phyloP scores from a whole-genome alignment of 2,888 invertebrate genomes.

The Ennomos erosarius region DNA sequence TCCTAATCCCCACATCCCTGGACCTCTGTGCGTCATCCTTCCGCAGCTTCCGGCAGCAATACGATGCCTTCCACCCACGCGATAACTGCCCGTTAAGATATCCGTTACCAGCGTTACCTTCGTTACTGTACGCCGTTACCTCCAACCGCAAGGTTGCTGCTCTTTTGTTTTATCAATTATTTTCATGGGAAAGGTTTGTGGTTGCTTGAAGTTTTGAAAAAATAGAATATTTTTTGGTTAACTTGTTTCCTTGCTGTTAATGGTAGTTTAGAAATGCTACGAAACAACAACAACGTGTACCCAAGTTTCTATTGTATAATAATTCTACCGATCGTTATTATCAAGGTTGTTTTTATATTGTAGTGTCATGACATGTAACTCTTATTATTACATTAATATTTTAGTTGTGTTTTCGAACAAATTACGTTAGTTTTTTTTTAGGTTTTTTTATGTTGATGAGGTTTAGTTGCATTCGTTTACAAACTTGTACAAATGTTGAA shows the following conservation, averaged over 20 bases:
- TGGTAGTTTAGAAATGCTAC: too few species aligned
- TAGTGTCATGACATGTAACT: too few species aligned
- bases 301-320: background rate
- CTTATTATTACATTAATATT: too few species aligned
- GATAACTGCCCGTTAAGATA: conserved; percentile 13
- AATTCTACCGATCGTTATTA: conserved; percentile 8
- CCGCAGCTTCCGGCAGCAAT: conserved; percentile 6
- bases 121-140: too few species aligned
- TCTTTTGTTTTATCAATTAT: conserved; percentile 19
- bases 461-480: background rate
- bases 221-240: conserved; percentile 5
- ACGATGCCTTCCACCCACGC: conserved; percentile 7
- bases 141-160: background rate
- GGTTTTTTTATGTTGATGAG: too few species aligned
- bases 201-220: conserved; percentile 3
- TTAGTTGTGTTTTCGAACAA: too few species aligned
- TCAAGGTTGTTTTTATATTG: conserved; percentile 3
- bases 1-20: conserved; percentile 4
- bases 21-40: background rate
- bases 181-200: conserved; percentile 9
- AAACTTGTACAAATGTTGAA: background rate
- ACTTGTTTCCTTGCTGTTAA: conserved; percentile 1
- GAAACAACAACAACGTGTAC: too few species aligned
- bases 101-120: conserved; percentile 2
- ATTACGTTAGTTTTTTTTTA: too few species aligned